Base-by-base conservation (phyloP, 2,888 invertebrate species). In the Chrysolina haemoptera region DNA sequence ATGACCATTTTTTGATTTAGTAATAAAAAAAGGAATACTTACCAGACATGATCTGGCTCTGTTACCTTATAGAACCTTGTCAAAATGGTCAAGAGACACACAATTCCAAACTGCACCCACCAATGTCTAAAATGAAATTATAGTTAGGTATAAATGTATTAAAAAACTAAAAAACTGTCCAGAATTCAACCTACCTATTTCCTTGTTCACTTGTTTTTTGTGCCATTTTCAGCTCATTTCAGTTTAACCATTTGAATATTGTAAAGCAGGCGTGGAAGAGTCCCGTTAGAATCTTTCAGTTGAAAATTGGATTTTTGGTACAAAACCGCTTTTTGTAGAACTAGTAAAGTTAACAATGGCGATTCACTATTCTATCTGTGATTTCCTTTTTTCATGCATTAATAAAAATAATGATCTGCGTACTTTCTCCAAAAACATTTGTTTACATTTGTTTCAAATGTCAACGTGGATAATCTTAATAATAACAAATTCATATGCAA, bases 11-110 rank as follows among this genome's bases (percentile, higher is more conserved):
- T 35, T 35, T 3, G 3, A 6, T 8, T 8, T 35, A 8, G 35
- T 35, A 35, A 8, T 35, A 4, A 35, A 35, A 8, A 35, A 35
- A 35, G 4, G 4, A 6, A 35, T 40, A 87, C 91, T 90, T 91
- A 97, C 97, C 98, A 98, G 35, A 98, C 95, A 92, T 98, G 98
- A 88, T 96, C 94, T 1, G 98, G 98, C 85, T 96, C 94, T 22
- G 94, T 91, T 53, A 98, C 95, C 91, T 96, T 96, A 85, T 97
- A 94, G 87, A 95, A 96, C 83, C 98, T 90, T 11, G 96, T 97
- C 41, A 90, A 88, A 79, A 93, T 88, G 43, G 96, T 94, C 63
- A 94, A 88, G 35, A 91, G 84, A 78, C 93, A 89, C 73, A 96
- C 89, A 43, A 90, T 79, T 40, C 89, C 88, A 87, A 96, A 94